A percentile compares a stretch with the other conserved stretches of the same genome.
Conservation (phyloP, 2,113 vertebrate genomes). For the Lepus europaeus region DNA sequence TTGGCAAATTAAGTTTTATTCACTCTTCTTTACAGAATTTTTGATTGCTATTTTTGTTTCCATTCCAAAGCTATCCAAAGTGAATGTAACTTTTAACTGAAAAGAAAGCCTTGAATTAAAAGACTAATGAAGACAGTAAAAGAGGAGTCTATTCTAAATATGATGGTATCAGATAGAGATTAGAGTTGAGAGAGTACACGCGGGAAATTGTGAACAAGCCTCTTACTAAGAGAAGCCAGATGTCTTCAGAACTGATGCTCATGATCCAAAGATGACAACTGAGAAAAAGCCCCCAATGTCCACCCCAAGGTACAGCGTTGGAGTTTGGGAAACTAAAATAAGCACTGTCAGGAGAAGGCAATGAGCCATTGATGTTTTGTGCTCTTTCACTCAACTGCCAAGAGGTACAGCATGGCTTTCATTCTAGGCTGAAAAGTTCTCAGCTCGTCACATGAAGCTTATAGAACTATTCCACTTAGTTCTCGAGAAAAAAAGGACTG, state of each 20-base stretch:
- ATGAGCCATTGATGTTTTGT: fast-evolving
- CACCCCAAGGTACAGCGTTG: fast-evolving
- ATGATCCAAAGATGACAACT: conserved; percentile 14
- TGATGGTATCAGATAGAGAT: not conserved
- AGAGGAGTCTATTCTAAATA: not conserved
- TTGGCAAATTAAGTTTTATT: not conserved
- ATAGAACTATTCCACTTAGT: not conserved
- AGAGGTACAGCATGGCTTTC: not conserved
- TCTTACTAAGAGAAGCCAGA: not conserved
- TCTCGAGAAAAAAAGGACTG: not conserved
- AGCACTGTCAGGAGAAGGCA: not conserved
- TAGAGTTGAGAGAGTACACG: not conserved
- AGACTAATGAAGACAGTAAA: not conserved
- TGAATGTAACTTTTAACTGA: conserved; percentile 8
- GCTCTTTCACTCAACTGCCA: not conserved
- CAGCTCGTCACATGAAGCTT: not conserved
- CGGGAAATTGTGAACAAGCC: not conserved
- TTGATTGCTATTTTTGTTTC: not conserved
- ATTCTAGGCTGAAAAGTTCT: not conserved
- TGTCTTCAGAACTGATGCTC: not conserved
- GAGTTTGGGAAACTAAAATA: not conserved
- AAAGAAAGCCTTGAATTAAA: not conserved
- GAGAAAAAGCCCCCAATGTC: not conserved
- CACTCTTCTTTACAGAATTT: not conserved
- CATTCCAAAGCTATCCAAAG: not conserved